Conservation (phyloP, 2,797 vertebrate genomes). For the Gymnodraco acuticeps region DNA sequence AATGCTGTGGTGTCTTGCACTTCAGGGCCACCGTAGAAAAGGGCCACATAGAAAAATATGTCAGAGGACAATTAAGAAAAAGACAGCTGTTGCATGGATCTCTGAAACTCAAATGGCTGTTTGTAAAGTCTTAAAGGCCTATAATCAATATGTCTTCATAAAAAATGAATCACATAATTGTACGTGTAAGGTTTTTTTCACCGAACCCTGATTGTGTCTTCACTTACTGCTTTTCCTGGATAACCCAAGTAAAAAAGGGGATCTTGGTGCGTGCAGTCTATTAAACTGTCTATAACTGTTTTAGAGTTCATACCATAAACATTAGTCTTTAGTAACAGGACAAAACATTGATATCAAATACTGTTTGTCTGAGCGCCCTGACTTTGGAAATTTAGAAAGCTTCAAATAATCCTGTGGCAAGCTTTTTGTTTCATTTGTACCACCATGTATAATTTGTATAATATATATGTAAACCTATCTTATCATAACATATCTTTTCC, state of each 20-base stretch:
- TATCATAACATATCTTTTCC: neutral
- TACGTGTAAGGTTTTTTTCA: neutral
- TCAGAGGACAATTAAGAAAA: neutral
- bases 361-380: no score
- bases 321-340: no score
- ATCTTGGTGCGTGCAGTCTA: no score
- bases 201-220: neutral
- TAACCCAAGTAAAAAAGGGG: no score
- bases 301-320: no score
- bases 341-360: no score
- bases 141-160: neutral
- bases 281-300: no score
- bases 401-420: no score
- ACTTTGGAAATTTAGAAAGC: no score
- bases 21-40: neutral
- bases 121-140: neutral
- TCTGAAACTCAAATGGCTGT: neutral
- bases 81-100: neutral
- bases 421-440: no score
- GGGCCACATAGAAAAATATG: neutral
- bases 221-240: neutral
- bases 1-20: no score
- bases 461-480: neutral
- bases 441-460: neutral
- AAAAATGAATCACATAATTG: conserved; percentile 1